Conservation (phyloP, 2,113 vertebrate genomes). For the Manacus vitellinus region DNA sequence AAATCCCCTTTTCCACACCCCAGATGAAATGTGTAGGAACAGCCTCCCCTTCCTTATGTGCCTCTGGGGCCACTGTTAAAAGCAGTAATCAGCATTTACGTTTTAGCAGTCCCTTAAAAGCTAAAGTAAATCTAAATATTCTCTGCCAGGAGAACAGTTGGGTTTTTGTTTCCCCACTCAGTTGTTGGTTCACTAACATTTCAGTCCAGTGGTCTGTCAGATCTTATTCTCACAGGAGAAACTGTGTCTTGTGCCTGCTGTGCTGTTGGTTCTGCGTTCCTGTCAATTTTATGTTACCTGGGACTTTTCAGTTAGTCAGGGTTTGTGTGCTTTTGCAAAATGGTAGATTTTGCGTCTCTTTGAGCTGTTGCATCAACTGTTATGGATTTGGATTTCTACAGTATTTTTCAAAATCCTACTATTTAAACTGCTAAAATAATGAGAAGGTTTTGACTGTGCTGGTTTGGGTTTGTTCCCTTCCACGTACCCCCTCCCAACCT, state of each 20-base stretch:
- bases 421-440: neutral
- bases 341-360: neutral
- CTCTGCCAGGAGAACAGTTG: neutral
- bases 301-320: neutral
- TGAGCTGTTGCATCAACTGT: neutral
- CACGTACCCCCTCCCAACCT: rapidly evolving
- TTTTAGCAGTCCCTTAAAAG: neutral
- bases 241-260: neutral
- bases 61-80: neutral
- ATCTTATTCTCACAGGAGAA: neutral
- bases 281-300: neutral
- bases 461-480: neutral
- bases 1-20: neutral
- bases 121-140: neutral
- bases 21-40: neutral
- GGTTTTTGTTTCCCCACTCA: rapidly evolving
- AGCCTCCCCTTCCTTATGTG: neutral
- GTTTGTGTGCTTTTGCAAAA: rapidly evolving
- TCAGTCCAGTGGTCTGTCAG: neutral
- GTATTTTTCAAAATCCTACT: neutral
- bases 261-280: neutral
- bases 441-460: neutral
- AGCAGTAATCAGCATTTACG: neutral
- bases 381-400: rapidly evolving
- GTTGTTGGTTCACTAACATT: rapidly evolving